These are phyloP conservation scores for Tillus elongatus DNA, from an alignment of 2,888 invertebrate species.

Conservation along the genomic window DNA sequence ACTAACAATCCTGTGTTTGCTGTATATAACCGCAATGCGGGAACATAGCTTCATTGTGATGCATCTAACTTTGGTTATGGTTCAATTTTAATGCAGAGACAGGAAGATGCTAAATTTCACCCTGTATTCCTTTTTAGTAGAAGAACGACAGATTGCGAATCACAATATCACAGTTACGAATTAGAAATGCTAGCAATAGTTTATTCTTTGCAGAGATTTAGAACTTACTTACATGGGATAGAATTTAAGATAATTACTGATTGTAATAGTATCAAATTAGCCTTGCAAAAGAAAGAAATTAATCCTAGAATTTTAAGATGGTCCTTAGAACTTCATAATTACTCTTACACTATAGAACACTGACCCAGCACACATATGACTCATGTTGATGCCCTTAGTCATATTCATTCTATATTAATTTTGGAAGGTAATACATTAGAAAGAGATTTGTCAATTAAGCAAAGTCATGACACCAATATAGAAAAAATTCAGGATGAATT, in stretches of 20 bases:
- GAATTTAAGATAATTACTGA: constrained; percentile 28
- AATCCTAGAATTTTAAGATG: constrained; percentile 17
- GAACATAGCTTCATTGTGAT: constrained; percentile 29
- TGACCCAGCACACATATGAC: constrained; percentile 7
- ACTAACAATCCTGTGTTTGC: constrained; percentile 18
- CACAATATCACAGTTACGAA: constrained; percentile 28
- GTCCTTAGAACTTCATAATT: constrained; percentile 13
- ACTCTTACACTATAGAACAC: constrained; percentile 14
- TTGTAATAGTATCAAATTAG: constrained; percentile 21
- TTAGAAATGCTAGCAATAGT: constrained; percentile 26
- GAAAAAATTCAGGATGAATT: constrained; percentile 15
- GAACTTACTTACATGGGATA: constrained; percentile 23
- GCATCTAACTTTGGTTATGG: constrained; percentile 25
- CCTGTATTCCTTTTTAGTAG: constrained; percentile 29
- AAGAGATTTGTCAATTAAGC: constrained; percentile 13
- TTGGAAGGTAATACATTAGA: constrained; percentile 19
- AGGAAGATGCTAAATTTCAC: constrained; percentile 21
- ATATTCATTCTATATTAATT: constrained; percentile 13
- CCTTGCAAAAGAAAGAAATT: constrained; percentile 17
- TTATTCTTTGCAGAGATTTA: constrained; percentile 23
- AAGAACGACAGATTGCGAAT: constrained; percentile 22
- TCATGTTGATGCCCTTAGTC: constrained; percentile 12
- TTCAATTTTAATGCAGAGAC: too few relatives aligned
- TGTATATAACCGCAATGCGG: constrained; percentile 20
- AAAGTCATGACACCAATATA: constrained; percentile 18